Conservation (phyloP, 1,140 invertebrate species). For the Lineus longissimus region DNA sequence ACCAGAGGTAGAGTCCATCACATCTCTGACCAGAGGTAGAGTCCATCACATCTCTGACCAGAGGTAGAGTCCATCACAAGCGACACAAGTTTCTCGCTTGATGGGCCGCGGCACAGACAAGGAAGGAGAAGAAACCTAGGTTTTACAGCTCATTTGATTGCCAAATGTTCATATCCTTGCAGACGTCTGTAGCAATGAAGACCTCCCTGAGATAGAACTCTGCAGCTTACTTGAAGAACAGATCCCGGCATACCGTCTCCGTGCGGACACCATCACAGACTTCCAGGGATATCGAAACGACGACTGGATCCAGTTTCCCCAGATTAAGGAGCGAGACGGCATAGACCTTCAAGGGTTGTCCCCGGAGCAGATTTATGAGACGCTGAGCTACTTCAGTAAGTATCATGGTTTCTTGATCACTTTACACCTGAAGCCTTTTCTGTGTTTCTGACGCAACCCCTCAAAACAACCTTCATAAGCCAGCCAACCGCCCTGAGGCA, state of each 20-base stretch:
- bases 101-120: too few relatives aligned
- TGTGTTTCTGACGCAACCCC: neutral
- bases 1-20: too few relatives aligned
- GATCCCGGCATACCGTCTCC: constrained; percentile 87
- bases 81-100: too few relatives aligned
- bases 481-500: too few relatives aligned
- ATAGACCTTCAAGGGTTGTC: constrained; percentile 74
- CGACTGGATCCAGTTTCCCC: constrained; percentile 89
- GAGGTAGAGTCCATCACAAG: too few relatives aligned
- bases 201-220: constrained; percentile 78
- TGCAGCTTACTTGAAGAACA: constrained; percentile 90
- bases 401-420: constrained; percentile 40
- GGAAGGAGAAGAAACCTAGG: too few relatives aligned
- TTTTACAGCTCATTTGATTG: too few relatives aligned
- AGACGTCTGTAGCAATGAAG: constrained; percentile 45
- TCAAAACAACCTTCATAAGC: neutral
- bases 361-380: constrained; percentile 90
- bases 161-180: too few relatives aligned
- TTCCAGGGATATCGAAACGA: constrained; percentile 92
- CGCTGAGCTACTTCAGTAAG: constrained; percentile 96
- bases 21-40: too few relatives aligned
- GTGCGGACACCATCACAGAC: constrained; percentile 89
- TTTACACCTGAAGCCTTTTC: neutral
- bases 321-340: constrained; percentile 58
- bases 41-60: too few relatives aligned